Evolutionary conservation across 2,888 invertebrate genomes (phyloP).

Genomic region (Sericinus montela): DNA sequence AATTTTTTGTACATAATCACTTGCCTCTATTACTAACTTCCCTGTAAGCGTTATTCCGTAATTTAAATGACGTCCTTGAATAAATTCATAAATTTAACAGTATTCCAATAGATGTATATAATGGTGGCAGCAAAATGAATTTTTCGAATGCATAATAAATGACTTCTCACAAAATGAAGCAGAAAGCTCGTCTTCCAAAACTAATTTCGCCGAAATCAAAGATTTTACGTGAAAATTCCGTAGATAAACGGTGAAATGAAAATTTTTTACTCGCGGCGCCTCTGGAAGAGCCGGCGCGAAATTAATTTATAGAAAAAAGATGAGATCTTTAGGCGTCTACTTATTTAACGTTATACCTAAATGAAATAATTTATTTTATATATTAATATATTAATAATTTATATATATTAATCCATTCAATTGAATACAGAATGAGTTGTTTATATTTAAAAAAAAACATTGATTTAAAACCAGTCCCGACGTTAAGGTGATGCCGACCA

Average conservation of each 20-base stretch:
- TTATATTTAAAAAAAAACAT: neutral
- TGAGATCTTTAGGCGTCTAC: conserved; percentile 8
- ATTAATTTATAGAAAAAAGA: conserved; percentile 11
- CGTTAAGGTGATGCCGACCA: neutral
- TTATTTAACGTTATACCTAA: conserved; percentile 12
- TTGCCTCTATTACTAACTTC: neutral
- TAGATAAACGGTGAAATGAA: conserved; percentile 18
- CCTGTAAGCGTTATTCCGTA: neutral
- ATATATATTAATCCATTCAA: neutral
- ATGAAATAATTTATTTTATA: conserved; percentile 19
- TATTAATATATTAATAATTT: too few relatives aligned
- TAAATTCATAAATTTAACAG: neutral
- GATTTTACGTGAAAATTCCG: conserved; percentile 20
- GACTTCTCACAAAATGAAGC: conserved; percentile 3
- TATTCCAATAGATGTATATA: neutral
- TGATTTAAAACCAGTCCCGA: conserved; percentile 1
- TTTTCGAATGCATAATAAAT: conserved; percentile 1
- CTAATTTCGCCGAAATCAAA: conserved; percentile 19
- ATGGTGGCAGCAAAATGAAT: neutral
- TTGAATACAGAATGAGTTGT: neutral
- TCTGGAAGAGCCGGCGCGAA: neutral
- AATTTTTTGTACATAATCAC: neutral
- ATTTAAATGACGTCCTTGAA: neutral
- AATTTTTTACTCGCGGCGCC: conserved; percentile 7
- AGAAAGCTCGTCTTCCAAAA: conserved; percentile 11